Evolutionary conservation across 2,113 vertebrate genomes (phyloP), one percentile per base, ranked within the genome.

Genomic region (Grantiella picta): DNA sequence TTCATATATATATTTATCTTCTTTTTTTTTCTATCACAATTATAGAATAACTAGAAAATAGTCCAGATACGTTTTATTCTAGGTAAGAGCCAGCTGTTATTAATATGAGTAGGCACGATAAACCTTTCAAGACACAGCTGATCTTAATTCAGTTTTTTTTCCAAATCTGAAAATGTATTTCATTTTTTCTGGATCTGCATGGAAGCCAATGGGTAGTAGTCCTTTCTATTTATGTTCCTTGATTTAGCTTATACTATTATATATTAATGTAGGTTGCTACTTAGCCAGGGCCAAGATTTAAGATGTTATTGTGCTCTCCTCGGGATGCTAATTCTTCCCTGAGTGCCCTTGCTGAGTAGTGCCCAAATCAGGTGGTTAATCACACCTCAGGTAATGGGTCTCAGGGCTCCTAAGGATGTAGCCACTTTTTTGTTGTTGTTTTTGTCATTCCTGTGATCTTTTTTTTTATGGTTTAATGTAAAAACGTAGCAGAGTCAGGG

Each of bases 281-380:
- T 86, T 50, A 89, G 73, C 69, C 72, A 49, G 47, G 47, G 31
- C n/a, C 36, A 86, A 72, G 79, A 95, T 92, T 82, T 77, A 92
- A 69, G 47, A 45, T 47, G 53, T 47, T 79, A 33, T 22, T 80
- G 33, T 89, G 63, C 33, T 89, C 38, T 69, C 83, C 59, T 91
- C 49, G 57, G 77, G 68, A 59, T 21, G 16, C 47, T 78, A 81
- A 83, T 82, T 91, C 84, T 84, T 91, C 56, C 72, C 36, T 27
- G 42, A 84, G 54, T 60, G 31, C 49, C 81, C n/a, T 66, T 80
- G 54, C 53, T 89, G 82, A 57, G 20, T 45, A 15, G 53, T 84
- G 77, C 81, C 86, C 68, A 91, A 86, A 70, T 59, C 29, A n/a
- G 33, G 50, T 27, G 28, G 76, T 92, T 88, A 82, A 80, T 91